These are phyloP conservation scores for Spodoptera exigua DNA, from an alignment of 2,888 invertebrate species.

Conservation along the genomic window DNA sequence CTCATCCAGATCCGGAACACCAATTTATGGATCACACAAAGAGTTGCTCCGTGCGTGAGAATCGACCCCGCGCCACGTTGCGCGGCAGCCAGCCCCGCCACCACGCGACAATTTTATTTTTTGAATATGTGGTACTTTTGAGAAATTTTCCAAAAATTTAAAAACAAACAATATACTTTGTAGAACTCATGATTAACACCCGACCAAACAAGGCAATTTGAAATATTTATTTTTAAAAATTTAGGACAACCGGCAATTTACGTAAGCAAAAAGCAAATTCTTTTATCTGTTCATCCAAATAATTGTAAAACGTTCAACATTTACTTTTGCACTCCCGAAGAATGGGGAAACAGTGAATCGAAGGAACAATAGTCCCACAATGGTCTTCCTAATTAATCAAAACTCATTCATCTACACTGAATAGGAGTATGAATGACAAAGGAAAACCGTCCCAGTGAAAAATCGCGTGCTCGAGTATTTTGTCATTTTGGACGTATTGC, in stretches of 20 bases:
- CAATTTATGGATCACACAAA: no score
- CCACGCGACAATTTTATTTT: no score
- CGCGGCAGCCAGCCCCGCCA: no score
- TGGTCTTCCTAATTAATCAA: constrained; percentile 44
- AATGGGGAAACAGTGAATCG: constrained; percentile 36
- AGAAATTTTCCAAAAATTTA: no score
- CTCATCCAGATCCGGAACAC: no score
- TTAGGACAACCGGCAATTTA: neutral
- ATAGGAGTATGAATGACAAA: constrained; percentile 39
- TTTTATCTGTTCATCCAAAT: constrained; percentile 8
- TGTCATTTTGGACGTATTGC: constrained; percentile 16
- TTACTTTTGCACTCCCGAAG: constrained; percentile 22
- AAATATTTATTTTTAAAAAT: no score
- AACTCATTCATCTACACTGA: constrained; percentile 46
- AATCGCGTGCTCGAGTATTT: constrained; percentile 16
- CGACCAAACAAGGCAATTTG: no score
- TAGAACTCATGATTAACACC: no score
- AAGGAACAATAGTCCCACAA: constrained; percentile 40
- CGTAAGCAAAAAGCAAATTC: constrained; percentile 10
- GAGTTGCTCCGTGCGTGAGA: no score
- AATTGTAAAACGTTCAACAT: constrained; percentile 23
- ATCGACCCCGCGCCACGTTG: no score
- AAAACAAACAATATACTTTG: no score
- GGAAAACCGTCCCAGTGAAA: constrained; percentile 30
- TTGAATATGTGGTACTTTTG: no score